Evolutionary conservation across 37 sponge, comb jelly and placozoan genomes (phyloP).

Genomic region (Cliona cf. orientalis): DNA sequence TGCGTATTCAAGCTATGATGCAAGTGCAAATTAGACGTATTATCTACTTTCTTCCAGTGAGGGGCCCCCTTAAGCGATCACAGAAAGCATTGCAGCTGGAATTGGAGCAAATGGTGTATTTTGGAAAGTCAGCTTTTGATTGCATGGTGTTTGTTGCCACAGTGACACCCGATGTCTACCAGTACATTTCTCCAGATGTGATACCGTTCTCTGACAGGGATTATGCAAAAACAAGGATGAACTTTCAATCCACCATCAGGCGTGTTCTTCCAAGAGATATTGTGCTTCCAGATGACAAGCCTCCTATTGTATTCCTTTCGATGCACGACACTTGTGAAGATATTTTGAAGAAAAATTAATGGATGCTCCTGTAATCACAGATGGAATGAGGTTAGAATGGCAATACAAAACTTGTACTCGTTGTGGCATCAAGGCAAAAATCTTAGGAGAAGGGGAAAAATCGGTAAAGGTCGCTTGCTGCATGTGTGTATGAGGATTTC

Average conservation of each 20-base stretch:
- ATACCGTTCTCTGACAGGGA: not conserved
- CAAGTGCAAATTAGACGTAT: conserved; percentile 9
- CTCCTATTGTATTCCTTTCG: conserved; percentile 22
- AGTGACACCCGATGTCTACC: not conserved
- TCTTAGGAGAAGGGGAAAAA: not conserved
- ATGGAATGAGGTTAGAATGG: conserved; percentile 6
- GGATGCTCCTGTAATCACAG: not conserved
- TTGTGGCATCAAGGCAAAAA: not conserved
- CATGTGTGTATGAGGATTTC: no score
- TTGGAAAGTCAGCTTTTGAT: conserved; percentile 35
- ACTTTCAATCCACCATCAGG: not conserved
- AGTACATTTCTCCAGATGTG: not conserved
- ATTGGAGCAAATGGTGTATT: conserved; percentile 1
- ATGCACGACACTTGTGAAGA: not conserved
- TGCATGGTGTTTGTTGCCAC: conserved; percentile 51
- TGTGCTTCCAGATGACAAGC: not conserved
- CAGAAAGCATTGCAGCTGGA: conserved; percentile 9
- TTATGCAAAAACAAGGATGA: not conserved
- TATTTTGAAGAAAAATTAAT: conserved; percentile 3
- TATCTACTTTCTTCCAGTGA: conserved; percentile 40
- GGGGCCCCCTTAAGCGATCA: conserved; percentile 16
- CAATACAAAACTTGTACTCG: conserved; percentile 7
- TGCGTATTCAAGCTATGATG: conserved; percentile 7
- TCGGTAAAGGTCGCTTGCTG: not conserved
- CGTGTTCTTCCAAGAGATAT: not conserved